A percentile compares a stretch with the other conserved stretches of the same genome.
Conservation (phyloP, 2,113 vertebrate genomes). For the Psettodes erumei region DNA sequence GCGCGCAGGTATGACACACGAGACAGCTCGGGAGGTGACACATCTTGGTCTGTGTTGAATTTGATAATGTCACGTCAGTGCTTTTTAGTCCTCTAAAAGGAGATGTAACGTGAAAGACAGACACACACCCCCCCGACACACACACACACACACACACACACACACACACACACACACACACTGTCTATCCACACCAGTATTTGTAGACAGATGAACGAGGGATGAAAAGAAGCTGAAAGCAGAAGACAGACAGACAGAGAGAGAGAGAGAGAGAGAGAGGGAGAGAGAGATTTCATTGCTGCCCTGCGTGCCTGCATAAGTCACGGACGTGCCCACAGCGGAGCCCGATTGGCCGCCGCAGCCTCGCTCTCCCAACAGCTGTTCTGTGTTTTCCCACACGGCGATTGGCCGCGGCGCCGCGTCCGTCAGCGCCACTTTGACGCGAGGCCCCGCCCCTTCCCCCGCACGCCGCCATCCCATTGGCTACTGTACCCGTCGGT, state of each 20-base stretch:
- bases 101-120: not conserved
- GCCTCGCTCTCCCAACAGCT: constrained; percentile 84
- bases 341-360: constrained; percentile 81
- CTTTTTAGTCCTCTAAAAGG: not conserved
- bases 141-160: too few relatives aligned
- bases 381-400: constrained; percentile 83
- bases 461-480: constrained; percentile 60
- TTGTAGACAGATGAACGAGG: constrained; percentile 16
- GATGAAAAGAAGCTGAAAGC: not conserved
- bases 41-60: constrained; percentile 6
- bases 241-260: not conserved
- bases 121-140: not conserved
- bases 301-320: constrained; percentile 64
- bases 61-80: not conserved
- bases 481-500: constrained; percentile 82
- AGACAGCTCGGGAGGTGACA: not conserved
- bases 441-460: constrained; percentile 52
- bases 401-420: constrained; percentile 75
- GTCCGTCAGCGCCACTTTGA: constrained; percentile 73
- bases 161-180: too few relatives aligned
- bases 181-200: not conserved
- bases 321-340: constrained; percentile 60
- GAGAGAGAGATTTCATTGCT: constrained; percentile 26
- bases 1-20: not conserved
- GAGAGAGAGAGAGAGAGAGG: not conserved